Evolutionary conservation across 2,888 invertebrate species (phyloP).

Genomic region (Ypsolopha scabrella): DNA sequence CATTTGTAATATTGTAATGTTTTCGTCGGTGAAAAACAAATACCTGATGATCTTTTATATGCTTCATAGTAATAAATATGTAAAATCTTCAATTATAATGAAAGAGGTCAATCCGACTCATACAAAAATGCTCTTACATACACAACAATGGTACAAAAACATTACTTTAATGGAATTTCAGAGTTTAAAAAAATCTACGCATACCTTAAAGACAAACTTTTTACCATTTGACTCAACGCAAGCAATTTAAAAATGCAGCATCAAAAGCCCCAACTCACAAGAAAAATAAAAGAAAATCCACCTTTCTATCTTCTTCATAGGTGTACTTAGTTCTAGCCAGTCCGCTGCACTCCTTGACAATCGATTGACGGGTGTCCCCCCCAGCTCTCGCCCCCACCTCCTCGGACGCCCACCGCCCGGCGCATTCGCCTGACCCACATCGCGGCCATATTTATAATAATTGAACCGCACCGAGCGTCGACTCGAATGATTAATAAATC

Average conservation of each 20-base stretch:
- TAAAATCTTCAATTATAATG: no score
- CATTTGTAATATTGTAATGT: no score
- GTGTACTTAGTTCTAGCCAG: not conserved
- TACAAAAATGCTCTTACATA: no score
- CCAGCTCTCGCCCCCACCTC: slow-evolving; percentile 19
- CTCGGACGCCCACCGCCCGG: slow-evolving; percentile 22
- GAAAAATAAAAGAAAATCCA: slow-evolving; percentile 11
- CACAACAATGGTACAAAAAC: no score
- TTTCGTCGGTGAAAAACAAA: not conserved
- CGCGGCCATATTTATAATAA: slow-evolving; percentile 18
- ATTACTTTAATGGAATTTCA: no score
- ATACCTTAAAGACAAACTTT: not conserved
- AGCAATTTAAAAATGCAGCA: not conserved
- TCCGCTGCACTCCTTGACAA: slow-evolving; percentile 64
- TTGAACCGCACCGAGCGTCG: slow-evolving; percentile 15
- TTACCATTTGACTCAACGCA: not conserved
- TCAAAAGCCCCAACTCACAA: not conserved
- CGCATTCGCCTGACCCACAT: slow-evolving; percentile 16
- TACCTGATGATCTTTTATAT: not conserved
- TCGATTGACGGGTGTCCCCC: slow-evolving; percentile 69
- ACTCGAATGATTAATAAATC: slow-evolving; percentile 18
- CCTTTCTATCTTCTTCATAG: slow-evolving; percentile 5
- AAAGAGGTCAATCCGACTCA: no score
- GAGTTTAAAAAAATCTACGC: no score
- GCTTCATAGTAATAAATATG: no score